phyloP scores from a whole-genome alignment of 2,888 invertebrate species.

The Habrosyne pyritoides region DNA sequence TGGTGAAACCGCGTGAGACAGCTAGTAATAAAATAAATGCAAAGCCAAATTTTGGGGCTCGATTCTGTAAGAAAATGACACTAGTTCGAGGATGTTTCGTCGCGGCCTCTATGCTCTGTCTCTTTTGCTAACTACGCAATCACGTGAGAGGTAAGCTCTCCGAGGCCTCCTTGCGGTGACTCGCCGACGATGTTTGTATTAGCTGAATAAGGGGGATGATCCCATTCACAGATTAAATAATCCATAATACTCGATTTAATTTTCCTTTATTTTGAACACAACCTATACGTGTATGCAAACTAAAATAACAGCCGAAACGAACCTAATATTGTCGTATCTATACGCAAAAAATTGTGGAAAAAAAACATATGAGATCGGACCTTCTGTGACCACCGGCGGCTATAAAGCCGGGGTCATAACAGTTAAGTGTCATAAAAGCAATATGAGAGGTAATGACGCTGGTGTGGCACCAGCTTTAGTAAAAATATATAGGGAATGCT shows the following conservation, averaged over 20 bases:
- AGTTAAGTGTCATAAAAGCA: background rate
- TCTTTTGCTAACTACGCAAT: no score
- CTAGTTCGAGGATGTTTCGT: no score
- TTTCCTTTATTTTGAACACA: background rate
- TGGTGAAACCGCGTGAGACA: no score
- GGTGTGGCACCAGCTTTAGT: background rate
- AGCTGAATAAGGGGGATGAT: no score
- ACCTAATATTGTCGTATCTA: background rate
- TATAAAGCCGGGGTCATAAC: background rate
- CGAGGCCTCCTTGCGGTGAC: background rate
- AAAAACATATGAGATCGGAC: background rate
- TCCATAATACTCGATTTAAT: background rate
- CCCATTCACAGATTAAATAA: background rate
- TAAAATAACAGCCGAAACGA: background rate
- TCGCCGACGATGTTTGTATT: no score
- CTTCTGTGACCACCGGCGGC: background rate
- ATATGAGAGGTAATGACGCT: background rate
- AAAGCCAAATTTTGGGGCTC: no score
- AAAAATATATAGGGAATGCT: background rate
- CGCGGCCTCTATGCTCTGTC: no score
- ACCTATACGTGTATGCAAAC: background rate
- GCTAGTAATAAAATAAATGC: no score
- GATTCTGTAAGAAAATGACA: no score
- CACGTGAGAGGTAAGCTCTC: background rate
- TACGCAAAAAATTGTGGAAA: background rate